A percentile compares a stretch with the other conserved stretches of the same genome.
These are phyloP conservation scores for Synanthedon andrenaeformis DNA, from an alignment of 2,888 invertebrate genomes.

Conservation along the genomic window DNA sequence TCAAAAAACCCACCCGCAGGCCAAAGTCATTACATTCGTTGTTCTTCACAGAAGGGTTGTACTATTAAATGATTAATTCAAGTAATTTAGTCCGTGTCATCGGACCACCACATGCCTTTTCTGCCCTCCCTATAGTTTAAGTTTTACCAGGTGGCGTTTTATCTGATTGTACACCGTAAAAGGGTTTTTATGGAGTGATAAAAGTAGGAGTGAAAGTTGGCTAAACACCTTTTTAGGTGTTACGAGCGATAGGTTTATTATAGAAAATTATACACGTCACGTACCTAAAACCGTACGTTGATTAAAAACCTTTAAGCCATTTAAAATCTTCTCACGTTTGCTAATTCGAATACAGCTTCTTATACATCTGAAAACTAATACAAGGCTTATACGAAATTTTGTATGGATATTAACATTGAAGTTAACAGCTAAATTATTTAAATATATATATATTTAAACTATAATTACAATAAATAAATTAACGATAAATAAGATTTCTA, in stretches of 20 bases:
- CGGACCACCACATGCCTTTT: conserved; percentile 12
- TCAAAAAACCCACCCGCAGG: conserved; percentile 47
- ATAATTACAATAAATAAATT: too few species aligned
- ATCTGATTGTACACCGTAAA: conserved; percentile 55
- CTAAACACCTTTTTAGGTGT: conserved; percentile 5
- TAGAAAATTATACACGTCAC: neutral
- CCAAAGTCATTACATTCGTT: conserved; percentile 46
- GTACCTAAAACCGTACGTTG: too few species aligned
- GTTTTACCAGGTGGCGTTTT: conserved; percentile 50
- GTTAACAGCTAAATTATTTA: too few species aligned
- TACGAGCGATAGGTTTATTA: neutral
- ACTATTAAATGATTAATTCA: conserved; percentile 7
- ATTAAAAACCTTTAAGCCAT: too few species aligned
- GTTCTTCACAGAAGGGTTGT: conserved; percentile 38
- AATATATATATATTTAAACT: too few species aligned
- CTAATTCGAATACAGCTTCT: too few species aligned
- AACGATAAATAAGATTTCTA: too few species aligned
- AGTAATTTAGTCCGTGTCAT: conserved; percentile 43
- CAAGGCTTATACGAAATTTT: too few species aligned
- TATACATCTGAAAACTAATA: too few species aligned
- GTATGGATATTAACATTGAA: too few species aligned
- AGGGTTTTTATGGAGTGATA: conserved; percentile 42
- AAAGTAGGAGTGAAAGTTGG: conserved; percentile 18
- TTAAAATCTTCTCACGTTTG: too few species aligned
- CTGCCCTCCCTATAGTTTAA: neutral